A percentile compares a stretch with the other conserved stretches of the same genome.
Evolutionary conservation across 1,140 invertebrate genomes (phyloP).

Genomic region (Achatina immaculata): DNA sequence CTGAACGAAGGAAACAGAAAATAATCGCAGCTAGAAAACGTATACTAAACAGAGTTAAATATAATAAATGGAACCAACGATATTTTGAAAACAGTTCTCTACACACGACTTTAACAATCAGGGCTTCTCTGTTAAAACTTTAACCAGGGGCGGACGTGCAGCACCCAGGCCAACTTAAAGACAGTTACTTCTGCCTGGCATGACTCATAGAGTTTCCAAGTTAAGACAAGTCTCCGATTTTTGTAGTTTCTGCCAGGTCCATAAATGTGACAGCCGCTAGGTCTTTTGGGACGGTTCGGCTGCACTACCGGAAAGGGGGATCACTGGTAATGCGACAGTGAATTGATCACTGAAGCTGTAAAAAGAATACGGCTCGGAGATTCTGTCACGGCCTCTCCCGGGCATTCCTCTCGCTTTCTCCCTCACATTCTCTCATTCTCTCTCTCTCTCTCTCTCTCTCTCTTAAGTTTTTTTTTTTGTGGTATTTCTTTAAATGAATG

Average conservation of each 20-base stretch:
- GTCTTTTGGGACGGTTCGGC: conserved; percentile 2
- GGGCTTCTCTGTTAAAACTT: too few species aligned
- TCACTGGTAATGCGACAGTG: background rate
- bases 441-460: background rate
- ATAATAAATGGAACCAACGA: too few species aligned
- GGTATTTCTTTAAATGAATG: too few species aligned
- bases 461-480: too few species aligned
- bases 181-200: background rate
- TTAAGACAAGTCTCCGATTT: background rate
- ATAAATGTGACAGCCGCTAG: conserved; percentile 4
- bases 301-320: background rate
- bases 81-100: too few species aligned
- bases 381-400: background rate
- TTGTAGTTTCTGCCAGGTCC: background rate
- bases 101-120: too few species aligned
- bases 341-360: background rate
- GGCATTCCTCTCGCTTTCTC: background rate
- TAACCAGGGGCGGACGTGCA: too few species aligned
- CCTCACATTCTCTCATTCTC: background rate
- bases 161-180: background rate
- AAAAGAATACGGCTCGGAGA: background rate
- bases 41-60: too few species aligned
- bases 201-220: background rate
- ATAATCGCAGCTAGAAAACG: too few species aligned
- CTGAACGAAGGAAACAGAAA: too few species aligned